These are phyloP conservation scores for Oegoconia quadripuncta DNA, from an alignment of 2,888 invertebrate genomes.

Conservation along the genomic window DNA sequence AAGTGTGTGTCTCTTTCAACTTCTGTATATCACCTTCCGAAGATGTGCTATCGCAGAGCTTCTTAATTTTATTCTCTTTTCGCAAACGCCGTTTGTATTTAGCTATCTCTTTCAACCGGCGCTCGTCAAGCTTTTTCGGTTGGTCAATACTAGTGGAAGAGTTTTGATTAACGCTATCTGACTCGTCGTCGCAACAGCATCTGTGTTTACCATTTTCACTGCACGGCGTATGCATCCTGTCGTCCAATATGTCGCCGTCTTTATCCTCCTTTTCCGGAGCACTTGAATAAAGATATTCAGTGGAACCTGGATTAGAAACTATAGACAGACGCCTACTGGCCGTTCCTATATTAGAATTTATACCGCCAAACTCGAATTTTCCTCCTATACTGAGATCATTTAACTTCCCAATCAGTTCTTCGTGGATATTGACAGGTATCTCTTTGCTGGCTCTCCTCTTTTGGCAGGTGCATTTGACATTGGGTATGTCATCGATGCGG, in stretches of 20 bases:
- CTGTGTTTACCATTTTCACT: constrained; percentile 87
- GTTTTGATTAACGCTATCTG: constrained; percentile 61
- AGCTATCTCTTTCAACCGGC: constrained; percentile 66
- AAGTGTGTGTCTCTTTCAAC: constrained; percentile 57
- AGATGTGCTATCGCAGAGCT: constrained; percentile 63
- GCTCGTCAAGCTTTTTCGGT: constrained; percentile 58
- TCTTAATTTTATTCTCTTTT: constrained; percentile 65
- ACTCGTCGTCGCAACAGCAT: constrained; percentile 86
- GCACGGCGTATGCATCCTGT: constrained; percentile 85
- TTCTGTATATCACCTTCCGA: constrained; percentile 58
- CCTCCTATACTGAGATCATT: constrained; percentile 69
- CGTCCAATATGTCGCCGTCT: constrained; percentile 75
- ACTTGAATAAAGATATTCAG: constrained; percentile 33
- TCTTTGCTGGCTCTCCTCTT: constrained; percentile 61
- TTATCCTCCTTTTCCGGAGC: constrained; percentile 26
- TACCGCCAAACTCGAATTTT: constrained; percentile 35
- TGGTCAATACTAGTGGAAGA: constrained; percentile 37
- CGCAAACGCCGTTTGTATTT: constrained; percentile 66
- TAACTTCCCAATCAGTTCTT: constrained; percentile 59
- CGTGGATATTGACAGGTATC: constrained; percentile 40
- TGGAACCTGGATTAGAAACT: constrained; percentile 33
- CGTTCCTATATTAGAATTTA: constrained; percentile 42
- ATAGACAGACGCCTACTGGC: constrained; percentile 42
- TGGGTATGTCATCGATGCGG: constrained; percentile 85
- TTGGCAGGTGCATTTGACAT: constrained; percentile 66